A percentile compares a stretch with the other conserved stretches of the same genome.
phyloP scores from a whole-genome alignment of 2,113 vertebrate genomes.

The Leptosomus discolor region DNA sequence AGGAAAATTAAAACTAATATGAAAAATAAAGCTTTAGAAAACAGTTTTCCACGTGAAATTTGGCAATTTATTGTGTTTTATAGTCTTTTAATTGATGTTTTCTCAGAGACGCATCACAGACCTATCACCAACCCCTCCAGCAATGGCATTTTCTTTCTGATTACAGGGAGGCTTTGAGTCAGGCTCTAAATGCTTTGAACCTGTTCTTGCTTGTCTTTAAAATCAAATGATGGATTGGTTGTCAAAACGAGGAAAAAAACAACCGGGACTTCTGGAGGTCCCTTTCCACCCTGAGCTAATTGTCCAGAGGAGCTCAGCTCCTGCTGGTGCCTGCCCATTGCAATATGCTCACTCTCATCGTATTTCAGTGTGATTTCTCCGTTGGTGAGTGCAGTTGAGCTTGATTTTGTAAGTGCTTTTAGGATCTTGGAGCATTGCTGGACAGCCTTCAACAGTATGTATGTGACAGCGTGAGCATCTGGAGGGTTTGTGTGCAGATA shows the following conservation, averaged over 20 bases:
- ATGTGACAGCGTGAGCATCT: constrained; percentile 52
- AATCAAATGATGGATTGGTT: neutral
- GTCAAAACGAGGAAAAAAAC: neutral
- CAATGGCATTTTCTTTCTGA: neutral
- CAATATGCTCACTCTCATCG: neutral
- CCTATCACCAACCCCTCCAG: neutral
- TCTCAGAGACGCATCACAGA: neutral
- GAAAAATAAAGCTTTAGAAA: neutral
- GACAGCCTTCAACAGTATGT: neutral
- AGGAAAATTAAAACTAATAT: neutral
- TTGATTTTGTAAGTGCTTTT: constrained; percentile 21
- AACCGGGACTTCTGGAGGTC: neutral
- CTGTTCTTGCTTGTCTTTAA: neutral
- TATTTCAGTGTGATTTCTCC: neutral
- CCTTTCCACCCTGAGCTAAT: neutral
- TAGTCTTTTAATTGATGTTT: neutral
- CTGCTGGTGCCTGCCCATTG: neutral
- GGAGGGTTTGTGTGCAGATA: constrained; percentile 54
- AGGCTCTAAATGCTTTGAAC: neutral
- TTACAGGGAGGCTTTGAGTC: neutral
- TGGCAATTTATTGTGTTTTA: neutral
- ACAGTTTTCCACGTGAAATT: neutral
- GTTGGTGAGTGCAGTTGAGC: neutral
- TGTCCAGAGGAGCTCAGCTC: neutral
- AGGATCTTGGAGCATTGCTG: constrained; percentile 42